Conservation (phyloP, 2,888 invertebrate genomes). For the Myopa tessellatipennis region DNA sequence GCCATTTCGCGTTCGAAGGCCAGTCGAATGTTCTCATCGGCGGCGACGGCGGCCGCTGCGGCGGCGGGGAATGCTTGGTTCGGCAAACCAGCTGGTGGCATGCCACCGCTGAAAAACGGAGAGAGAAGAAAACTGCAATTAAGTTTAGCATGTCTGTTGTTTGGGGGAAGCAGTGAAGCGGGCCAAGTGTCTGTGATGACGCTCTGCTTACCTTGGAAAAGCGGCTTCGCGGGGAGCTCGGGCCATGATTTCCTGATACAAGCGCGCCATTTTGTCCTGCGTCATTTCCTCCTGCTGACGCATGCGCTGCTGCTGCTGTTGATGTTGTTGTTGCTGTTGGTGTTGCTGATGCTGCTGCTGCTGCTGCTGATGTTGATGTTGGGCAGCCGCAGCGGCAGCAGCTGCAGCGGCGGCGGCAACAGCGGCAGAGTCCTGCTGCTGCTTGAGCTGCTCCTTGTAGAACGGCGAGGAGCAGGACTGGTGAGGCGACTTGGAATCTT, state of each 20-base stretch:
- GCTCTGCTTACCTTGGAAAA: conserved; percentile 78
- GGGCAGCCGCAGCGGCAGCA: conserved; percentile 42
- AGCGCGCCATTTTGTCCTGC: conserved; percentile 93
- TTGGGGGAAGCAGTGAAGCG: neutral
- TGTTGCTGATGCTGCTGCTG: conserved; percentile 57
- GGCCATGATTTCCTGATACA: conserved; percentile 95
- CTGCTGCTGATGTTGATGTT: conserved; percentile 63
- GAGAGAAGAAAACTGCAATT: conserved; percentile 80
- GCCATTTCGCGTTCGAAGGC: conserved; percentile 91
- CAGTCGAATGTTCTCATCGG: conserved; percentile 90
- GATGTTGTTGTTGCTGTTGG: conserved; percentile 60
- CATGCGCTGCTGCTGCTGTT: conserved; percentile 66
- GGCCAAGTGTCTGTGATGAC: conserved; percentile 40
- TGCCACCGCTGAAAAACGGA: conserved; percentile 79
- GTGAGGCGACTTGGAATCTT: conserved; percentile 84
- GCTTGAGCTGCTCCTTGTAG: conserved; percentile 76
- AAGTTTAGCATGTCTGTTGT: conserved; percentile 54
- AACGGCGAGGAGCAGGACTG: conserved; percentile 87
- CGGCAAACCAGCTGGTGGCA: conserved; percentile 62
- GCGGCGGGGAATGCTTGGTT: conserved; percentile 59
- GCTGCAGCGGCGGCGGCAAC: conserved; percentile 57
- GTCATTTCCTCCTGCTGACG: conserved; percentile 78
- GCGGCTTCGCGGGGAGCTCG: conserved; percentile 81
- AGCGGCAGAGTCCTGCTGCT: conserved; percentile 50
- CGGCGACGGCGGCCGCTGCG: conserved; percentile 57